These are phyloP conservation scores for Chaenocephalus aceratus DNA, from an alignment of 2,113 vertebrate genomes.

Conservation along the genomic window DNA sequence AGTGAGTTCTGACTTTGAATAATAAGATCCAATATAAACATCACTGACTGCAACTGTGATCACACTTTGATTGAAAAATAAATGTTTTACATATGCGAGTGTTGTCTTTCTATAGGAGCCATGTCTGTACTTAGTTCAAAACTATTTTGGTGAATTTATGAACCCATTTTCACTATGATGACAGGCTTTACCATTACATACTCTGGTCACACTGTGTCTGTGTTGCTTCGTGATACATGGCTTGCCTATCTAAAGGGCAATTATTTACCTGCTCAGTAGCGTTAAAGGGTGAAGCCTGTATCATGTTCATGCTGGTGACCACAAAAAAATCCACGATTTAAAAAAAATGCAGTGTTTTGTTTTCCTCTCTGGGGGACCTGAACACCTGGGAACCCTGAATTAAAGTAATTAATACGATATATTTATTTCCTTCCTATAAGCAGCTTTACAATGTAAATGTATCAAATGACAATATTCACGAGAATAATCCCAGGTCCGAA, in stretches of 20 bases:
- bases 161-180: neutral
- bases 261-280: neutral
- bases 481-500: neutral
- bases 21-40: neutral
- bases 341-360: too few species aligned
- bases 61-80: neutral
- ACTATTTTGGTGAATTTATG: neutral
- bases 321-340: neutral
- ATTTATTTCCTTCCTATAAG: neutral
- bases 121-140: neutral
- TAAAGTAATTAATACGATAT: neutral
- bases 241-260: neutral
- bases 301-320: neutral
- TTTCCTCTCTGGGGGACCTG: neutral
- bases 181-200: neutral
- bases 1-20: neutral
- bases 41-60: neutral
- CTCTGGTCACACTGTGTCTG: neutral
- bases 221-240: neutral
- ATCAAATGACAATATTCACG: too few species aligned
- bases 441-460: too few species aligned
- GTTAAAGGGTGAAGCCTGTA: conserved; percentile 1
- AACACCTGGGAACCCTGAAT: neutral
- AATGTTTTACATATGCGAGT: neutral
- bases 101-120: neutral